Evolutionary conservation across 1,140 invertebrate species (phyloP).

Genomic region (Drosophila miranda): DNA sequence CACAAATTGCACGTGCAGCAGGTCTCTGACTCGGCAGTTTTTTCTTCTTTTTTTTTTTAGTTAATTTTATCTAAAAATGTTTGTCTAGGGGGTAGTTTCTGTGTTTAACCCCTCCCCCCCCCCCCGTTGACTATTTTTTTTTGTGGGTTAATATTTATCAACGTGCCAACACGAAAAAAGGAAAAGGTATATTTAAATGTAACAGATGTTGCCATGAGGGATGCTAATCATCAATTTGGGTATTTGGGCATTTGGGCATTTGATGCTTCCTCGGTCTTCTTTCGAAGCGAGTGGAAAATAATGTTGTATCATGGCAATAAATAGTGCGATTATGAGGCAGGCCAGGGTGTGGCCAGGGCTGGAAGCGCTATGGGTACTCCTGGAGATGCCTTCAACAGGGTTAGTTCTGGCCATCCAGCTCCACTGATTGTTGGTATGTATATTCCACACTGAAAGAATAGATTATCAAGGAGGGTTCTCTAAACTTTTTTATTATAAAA

Average conservation of each 20-base stretch:
- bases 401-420: not conserved
- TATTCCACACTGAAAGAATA: too few relatives aligned
- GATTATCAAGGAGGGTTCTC: too few relatives aligned
- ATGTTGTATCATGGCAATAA: conserved; percentile 81
- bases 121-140: conserved; percentile 36
- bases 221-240: conserved; percentile 68
- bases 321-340: conserved; percentile 70
- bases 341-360: too few relatives aligned
- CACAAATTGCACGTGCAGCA: conserved; percentile 77
- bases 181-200: conserved; percentile 71
- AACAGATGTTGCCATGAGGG: conserved; percentile 79
- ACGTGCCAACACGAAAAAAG: conserved; percentile 42
- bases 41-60: conserved; percentile 28
- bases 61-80: conserved; percentile 59
- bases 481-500: too few relatives aligned
- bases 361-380: not conserved
- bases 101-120: conserved; percentile 29
- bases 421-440: too few relatives aligned
- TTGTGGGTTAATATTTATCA: conserved; percentile 48
- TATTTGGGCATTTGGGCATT: conserved; percentile 12
- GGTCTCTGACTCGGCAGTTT: conserved; percentile 54
- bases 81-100: conserved; percentile 60
- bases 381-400: conserved; percentile 3
- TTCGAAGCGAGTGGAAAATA: conserved; percentile 55
- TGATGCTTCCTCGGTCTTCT: conserved; percentile 29